Evolutionary conservation across 64 coral and sea anemone species (phyloP).

Genomic region (Orbicella faveolata): DNA sequence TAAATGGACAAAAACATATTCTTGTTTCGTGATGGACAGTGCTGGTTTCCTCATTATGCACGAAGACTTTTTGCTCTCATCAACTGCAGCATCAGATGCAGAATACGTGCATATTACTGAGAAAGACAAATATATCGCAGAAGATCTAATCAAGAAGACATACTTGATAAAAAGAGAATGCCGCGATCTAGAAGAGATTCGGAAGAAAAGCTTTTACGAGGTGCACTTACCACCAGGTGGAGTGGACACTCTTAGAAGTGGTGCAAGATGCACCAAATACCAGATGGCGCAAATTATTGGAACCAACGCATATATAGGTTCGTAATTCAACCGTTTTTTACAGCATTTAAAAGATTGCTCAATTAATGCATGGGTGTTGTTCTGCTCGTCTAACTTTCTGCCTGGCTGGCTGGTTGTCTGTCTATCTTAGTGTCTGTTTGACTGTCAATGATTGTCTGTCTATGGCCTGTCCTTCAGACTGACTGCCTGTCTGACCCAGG

Average conservation of each 20-base stretch:
- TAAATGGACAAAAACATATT: background rate
- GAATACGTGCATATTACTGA: slow-evolving; percentile 45
- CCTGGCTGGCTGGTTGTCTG: background rate
- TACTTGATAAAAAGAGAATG: slow-evolving; percentile 24
- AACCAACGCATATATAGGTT: slow-evolving; percentile 38
- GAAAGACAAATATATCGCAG: slow-evolving; percentile 32
- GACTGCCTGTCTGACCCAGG: too few species aligned
- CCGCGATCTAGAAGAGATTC: slow-evolving; percentile 16
- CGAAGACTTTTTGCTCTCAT: slow-evolving; percentile 22
- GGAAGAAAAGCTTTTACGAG: slow-evolving; percentile 41
- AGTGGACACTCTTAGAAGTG: background rate
- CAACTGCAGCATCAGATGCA: background rate
- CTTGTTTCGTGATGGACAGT: slow-evolving; percentile 29
- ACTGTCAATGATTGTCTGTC: background rate
- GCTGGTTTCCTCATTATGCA: slow-evolving; percentile 42
- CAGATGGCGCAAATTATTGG: slow-evolving; percentile 14
- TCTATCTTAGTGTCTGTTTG: too few species aligned
- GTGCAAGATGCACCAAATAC: slow-evolving; percentile 15
- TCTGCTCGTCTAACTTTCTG: background rate
- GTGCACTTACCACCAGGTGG: background rate
- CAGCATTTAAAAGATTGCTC: too few species aligned
- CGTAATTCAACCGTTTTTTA: background rate
- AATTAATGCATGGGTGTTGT: too few species aligned
- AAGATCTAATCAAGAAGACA: slow-evolving; percentile 11
- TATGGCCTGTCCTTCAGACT: too few species aligned